Evolutionary conservation across 2,888 invertebrate species (phyloP).

Genomic region (Metellina segmentata): DNA sequence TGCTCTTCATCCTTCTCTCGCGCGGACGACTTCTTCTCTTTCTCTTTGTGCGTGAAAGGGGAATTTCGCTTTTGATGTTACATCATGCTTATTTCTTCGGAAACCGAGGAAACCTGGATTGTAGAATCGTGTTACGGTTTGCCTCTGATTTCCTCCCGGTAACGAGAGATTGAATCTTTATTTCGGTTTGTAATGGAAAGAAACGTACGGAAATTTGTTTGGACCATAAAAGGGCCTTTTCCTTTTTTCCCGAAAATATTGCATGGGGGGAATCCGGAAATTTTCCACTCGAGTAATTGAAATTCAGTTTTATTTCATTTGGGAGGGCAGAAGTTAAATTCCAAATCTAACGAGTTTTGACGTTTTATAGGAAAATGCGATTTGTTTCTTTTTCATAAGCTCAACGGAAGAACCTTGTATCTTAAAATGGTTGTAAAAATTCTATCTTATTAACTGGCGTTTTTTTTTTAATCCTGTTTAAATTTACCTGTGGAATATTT

Average conservation of each 20-base stretch:
- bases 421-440: too few relatives aligned
- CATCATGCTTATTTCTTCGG: slow-evolving; percentile 65
- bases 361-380: too few relatives aligned
- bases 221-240: background rate
- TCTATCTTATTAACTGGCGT: too few relatives aligned
- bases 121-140: slow-evolving; percentile 53
- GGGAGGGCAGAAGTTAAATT: background rate
- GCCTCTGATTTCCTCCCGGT: slow-evolving; percentile 52
- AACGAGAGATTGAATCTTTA: slow-evolving; percentile 65
- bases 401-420: too few relatives aligned
- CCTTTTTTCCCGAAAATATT: background rate
- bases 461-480: too few relatives aligned
- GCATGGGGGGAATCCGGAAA: background rate
- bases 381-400: too few relatives aligned
- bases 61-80: slow-evolving; percentile 64
- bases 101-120: slow-evolving; percentile 37
- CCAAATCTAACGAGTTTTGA: too few relatives aligned
- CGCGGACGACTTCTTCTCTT: background rate
- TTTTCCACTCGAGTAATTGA: slow-evolving; percentile 4
- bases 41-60: slow-evolving; percentile 30
- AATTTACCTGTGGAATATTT: too few relatives aligned
- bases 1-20: background rate
- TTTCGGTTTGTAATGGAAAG: slow-evolving; percentile 42
- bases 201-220: slow-evolving; percentile 21
- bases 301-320: background rate